Conservation (phyloP, 1,140 invertebrate species). For the Teleopsis dalmanni region DNA sequence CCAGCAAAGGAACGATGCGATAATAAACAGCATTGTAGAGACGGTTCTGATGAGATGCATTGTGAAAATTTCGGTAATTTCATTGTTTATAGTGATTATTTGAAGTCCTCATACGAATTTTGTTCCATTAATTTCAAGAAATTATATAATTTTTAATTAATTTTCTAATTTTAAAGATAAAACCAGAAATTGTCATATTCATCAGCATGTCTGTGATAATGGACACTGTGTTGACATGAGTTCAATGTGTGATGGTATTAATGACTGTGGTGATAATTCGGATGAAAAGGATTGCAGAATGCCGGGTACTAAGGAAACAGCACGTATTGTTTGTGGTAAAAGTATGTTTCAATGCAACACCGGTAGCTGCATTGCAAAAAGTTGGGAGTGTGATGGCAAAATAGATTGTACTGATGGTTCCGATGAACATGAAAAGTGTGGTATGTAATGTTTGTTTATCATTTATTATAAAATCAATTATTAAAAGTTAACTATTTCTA, state of each 20-base stretch:
- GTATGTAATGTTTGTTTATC: conserved; percentile 31
- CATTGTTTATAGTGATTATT: background rate
- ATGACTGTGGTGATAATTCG: conserved; percentile 58
- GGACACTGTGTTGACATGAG: conserved; percentile 58
- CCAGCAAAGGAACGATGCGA: conserved; percentile 57
- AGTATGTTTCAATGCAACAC: conserved; percentile 48
- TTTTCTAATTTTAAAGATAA: conserved; percentile 17
- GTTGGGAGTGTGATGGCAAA: conserved; percentile 67
- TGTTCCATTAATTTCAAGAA: background rate
- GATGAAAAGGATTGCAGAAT: conserved; percentile 61
- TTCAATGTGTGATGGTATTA: conserved; percentile 55
- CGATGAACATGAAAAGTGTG: conserved; percentile 59
- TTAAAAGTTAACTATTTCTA: background rate
- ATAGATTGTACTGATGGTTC: conserved; percentile 62
- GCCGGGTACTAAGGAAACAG: conserved; percentile 46
- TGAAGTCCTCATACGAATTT: background rate
- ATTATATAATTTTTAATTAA: background rate
- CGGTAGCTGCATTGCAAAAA: conserved; percentile 60
- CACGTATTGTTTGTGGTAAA: conserved; percentile 12
- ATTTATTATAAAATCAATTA: background rate
- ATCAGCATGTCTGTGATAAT: conserved; percentile 83
- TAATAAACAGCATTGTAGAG: conserved; percentile 62
- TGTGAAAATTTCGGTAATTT: conserved; percentile 47
- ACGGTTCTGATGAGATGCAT: conserved; percentile 66
- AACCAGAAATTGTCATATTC: conserved; percentile 41